Evolutionary conservation across 1,140 invertebrate genomes (phyloP).

Genomic region (Diuraphis noxia): DNA sequence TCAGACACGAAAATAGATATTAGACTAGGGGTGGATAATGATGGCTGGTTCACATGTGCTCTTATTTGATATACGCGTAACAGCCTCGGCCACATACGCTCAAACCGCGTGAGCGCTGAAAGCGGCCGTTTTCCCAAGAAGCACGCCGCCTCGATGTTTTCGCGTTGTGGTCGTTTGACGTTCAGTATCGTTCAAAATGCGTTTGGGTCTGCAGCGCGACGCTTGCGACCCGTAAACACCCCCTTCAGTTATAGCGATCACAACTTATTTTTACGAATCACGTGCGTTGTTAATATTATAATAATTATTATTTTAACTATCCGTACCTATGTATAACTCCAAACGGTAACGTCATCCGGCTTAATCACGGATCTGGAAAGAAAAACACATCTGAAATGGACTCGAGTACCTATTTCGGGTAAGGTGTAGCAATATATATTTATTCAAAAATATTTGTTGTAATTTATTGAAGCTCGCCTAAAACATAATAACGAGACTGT

Average conservation of each 20-base stretch:
- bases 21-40: background rate
- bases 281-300: too few species aligned
- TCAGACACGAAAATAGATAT: background rate
- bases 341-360: background rate
- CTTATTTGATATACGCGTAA: background rate
- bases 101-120: constrained; percentile 26
- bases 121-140: background rate
- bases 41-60: background rate
- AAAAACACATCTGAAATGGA: background rate
- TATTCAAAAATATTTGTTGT: background rate
- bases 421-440: background rate
- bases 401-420: background rate
- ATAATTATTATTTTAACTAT: too few species aligned
- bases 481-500: background rate
- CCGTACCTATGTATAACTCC: background rate
- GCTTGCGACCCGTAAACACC: background rate
- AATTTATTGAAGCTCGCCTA: background rate
- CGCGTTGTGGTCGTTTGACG: background rate
- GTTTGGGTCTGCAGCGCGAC: background rate
- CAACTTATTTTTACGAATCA: too few species aligned
- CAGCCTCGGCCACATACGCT: background rate
- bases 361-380: background rate
- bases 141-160: background rate
- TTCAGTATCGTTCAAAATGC: constrained; percentile 43
- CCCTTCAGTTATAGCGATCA: background rate